Percentiles rank a stretch among this genome's conserved stretches.
Evolutionary conservation across 1,140 invertebrate species (phyloP).

Genomic region (Trachymyrmex septentrionalis): DNA sequence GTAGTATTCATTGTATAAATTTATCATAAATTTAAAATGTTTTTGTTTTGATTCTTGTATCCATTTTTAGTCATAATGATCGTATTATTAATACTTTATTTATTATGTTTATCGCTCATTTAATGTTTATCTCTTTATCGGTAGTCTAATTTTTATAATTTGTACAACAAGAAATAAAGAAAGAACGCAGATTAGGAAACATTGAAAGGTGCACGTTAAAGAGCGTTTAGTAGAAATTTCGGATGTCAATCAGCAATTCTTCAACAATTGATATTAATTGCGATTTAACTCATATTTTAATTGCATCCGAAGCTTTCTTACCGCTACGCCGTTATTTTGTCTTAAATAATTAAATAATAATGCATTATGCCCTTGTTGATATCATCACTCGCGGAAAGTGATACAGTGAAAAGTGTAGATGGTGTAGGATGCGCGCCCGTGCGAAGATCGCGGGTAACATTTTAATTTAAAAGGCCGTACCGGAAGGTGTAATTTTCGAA

Average conservation of each 20-base stretch:
- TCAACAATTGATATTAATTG: background rate
- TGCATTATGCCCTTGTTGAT: background rate
- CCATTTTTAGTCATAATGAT: background rate
- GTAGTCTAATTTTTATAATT: background rate
- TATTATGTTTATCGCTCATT: background rate
- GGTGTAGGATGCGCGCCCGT: conserved; percentile 4
- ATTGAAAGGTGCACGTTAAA: background rate
- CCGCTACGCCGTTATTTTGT: background rate
- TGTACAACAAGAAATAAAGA: background rate
- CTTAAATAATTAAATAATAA: background rate
- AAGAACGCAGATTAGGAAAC: background rate
- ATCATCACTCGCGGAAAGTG: conserved; percentile 10
- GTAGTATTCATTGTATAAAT: background rate
- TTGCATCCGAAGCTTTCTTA: background rate
- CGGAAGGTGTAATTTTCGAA: conserved; percentile 59
- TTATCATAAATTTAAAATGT: background rate
- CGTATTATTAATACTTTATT: background rate
- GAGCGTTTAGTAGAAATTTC: background rate
- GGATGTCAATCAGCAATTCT: background rate
- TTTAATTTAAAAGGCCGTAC: conserved; percentile 31
- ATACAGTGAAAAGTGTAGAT: background rate
- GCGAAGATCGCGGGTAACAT: conserved; percentile 15
- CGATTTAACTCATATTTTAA: background rate
- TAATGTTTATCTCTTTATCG: too few relatives aligned
- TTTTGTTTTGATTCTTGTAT: background rate